Conservation (phyloP, 2,888 invertebrate genomes). For the Thymelicus sylvestris region DNA sequence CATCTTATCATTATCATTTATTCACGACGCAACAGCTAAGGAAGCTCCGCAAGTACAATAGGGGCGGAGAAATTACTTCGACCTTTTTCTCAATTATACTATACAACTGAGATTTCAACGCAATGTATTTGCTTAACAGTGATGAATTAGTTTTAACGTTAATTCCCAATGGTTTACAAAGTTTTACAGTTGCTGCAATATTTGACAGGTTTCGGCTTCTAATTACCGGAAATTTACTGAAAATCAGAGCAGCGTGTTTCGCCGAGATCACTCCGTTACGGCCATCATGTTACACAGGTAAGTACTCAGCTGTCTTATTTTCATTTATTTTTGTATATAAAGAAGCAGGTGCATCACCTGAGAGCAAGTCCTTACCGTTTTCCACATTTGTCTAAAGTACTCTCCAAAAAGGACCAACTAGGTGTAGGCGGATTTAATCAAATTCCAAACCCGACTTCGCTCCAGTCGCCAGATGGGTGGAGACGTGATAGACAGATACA, state of each 20-base stretch:
- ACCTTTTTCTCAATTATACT: constrained; percentile 17
- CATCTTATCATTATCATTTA: constrained; percentile 81
- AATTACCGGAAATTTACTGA: background rate
- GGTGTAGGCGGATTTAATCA: too few relatives aligned
- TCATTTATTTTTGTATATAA: background rate
- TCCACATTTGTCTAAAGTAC: too few relatives aligned
- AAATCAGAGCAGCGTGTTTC: background rate
- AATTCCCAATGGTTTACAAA: background rate
- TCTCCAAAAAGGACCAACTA: too few relatives aligned
- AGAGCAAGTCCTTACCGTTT: too few relatives aligned
- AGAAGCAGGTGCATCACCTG: too few relatives aligned
- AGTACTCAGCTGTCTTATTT: background rate
- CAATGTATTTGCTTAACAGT: background rate
- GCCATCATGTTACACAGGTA: background rate
- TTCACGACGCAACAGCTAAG: constrained; percentile 70
- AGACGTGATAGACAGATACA: too few relatives aligned
- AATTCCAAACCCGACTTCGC: too few relatives aligned
- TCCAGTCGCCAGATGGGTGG: too few relatives aligned
- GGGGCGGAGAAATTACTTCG: constrained; percentile 13
- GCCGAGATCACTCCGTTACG: background rate
- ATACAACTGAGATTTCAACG: constrained; percentile 8
- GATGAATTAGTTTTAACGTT: background rate
- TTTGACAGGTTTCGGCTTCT: constrained; percentile 3
- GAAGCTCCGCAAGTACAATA: constrained; percentile 41
- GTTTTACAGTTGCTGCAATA: constrained; percentile 2